These are phyloP conservation scores for Neoascia interrupta DNA, from an alignment of 2,888 invertebrate species.

Conservation along the genomic window DNA sequence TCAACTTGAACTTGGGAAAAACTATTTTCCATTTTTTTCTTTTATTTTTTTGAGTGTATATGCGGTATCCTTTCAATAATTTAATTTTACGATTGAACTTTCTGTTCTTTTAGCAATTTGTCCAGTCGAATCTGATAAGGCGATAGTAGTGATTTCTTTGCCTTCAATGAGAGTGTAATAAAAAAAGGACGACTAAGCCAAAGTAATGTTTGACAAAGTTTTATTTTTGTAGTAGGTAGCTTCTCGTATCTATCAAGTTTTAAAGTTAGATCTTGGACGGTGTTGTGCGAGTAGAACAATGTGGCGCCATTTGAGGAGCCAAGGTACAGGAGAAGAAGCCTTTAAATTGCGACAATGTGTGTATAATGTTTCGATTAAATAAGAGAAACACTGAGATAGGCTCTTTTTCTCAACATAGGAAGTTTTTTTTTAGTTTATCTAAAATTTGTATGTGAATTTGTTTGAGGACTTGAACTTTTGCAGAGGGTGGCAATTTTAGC, in stretches of 20 bases:
- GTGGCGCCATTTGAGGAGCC: constrained; percentile 63
- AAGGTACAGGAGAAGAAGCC: constrained; percentile 41
- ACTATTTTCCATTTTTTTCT: constrained; percentile 38
- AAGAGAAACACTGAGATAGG: constrained; percentile 47
- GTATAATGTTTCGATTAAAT: constrained; percentile 64
- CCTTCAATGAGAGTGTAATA: constrained; percentile 24
- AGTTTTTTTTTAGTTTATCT: constrained; percentile 34
- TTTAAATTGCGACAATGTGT: constrained; percentile 61
- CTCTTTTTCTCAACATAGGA: constrained; percentile 20
- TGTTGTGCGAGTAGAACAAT: constrained; percentile 15
- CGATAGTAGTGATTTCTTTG: constrained; percentile 23
- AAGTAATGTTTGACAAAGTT: background rate
- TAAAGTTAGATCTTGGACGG: constrained; percentile 29
- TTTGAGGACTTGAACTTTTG: too few species aligned
- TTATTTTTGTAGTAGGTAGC: constrained; percentile 12
- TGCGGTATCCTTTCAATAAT: constrained; percentile 49
- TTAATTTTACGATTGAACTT: constrained; percentile 68
- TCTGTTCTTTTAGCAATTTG: constrained; percentile 60
- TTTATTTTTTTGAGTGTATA: background rate
- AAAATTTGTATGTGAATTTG: constrained; percentile 37
- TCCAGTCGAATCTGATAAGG: constrained; percentile 61
- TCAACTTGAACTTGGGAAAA: constrained; percentile 67
- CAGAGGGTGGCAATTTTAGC: too few species aligned
- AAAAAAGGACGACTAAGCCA: constrained; percentile 15
- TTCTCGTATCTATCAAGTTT: constrained; percentile 49